Evolutionary conservation across 2,888 invertebrate genomes (phyloP).

Genomic region (Agrotis puta): DNA sequence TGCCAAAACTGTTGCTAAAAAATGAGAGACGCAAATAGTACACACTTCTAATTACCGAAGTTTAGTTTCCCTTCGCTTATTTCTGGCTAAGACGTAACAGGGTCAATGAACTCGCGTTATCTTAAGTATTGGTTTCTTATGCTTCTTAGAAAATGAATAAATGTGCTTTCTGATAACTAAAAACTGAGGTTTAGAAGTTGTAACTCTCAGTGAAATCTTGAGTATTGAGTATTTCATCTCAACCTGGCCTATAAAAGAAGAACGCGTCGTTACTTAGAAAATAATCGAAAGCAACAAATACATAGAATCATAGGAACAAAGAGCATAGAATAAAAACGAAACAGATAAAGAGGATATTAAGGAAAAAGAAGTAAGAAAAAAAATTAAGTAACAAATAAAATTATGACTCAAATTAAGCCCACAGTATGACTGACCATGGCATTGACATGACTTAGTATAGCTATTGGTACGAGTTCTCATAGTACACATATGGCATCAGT

Average conservation of each 20-base stretch:
- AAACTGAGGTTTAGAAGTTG: background rate
- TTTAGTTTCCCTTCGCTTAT: constrained; percentile 59
- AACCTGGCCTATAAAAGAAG: too few relatives aligned
- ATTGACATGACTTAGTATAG: constrained; percentile 14
- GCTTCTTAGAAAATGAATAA: constrained; percentile 32
- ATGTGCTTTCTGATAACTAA: constrained; percentile 31
- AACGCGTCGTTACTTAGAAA: background rate
- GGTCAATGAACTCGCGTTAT: constrained; percentile 62
- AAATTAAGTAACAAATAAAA: background rate
- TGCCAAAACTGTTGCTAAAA: constrained; percentile 67
- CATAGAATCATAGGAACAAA: background rate
- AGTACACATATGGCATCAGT: background rate
- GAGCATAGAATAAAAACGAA: too few relatives aligned
- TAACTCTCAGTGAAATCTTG: background rate
- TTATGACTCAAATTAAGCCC: background rate
- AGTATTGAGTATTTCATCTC: too few relatives aligned
- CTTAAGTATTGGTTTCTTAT: constrained; percentile 34
- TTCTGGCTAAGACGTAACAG: constrained; percentile 59
- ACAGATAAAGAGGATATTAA: too few relatives aligned
- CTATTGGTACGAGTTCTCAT: background rate
- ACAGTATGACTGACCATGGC: background rate
- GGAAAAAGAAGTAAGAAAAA: background rate
- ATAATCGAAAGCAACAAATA: background rate
- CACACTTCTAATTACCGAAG: constrained; percentile 61
- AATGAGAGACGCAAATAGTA: constrained; percentile 62